Base-by-base conservation (phyloP, 2,113 vertebrate genomes). In the Mirza zaza region DNA sequence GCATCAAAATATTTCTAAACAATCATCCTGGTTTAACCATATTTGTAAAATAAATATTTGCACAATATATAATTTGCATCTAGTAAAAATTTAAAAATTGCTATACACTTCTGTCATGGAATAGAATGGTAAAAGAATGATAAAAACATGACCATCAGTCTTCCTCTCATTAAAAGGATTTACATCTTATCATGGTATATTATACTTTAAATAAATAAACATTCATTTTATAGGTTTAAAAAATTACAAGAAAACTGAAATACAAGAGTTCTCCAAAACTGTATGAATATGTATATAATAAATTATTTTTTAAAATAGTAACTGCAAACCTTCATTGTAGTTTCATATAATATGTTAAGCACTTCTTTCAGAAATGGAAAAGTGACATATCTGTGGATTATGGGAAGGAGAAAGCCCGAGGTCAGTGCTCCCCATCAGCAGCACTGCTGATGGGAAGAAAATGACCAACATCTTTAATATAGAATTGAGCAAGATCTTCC, bases 391-490 rank as follows among this genome's bases (percentile, higher is more conserved):
- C 68, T 94, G 42, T 63, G 90, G 93, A 76, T 96, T 97, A 96
- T 79, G 48, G 85, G 50, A 87, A 87, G 45, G 52, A 87, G 59
- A 70, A 83, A 95, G 45, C 36, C 75, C 8, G 17, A 84, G 94
- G 95, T 93, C 91, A 95, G 1, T 75, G 79, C 86, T 80, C 93
- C 75, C 93, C 52, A 97, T 96, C 94, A 95, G 73, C 82, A 95
- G 27, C 17, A 55, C 13, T 39, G 68, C 67, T 27, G 79, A 83
- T 83, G 57, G 63, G 86, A 93, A 94, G 89, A 97, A 96, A 97
- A 97, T 96, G 82, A 94, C 52, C 86, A 94, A 67, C 27, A 91
- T 94, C 75, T 94, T 96, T 95, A 97, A 96, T 84, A 76, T 79
- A 76, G 36, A 97, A 89, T 42, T 91, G 93, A 95, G 89, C 73